Evolutionary conservation across 2,888 invertebrate genomes (phyloP).

Genomic region (Ectobius pallidus): DNA sequence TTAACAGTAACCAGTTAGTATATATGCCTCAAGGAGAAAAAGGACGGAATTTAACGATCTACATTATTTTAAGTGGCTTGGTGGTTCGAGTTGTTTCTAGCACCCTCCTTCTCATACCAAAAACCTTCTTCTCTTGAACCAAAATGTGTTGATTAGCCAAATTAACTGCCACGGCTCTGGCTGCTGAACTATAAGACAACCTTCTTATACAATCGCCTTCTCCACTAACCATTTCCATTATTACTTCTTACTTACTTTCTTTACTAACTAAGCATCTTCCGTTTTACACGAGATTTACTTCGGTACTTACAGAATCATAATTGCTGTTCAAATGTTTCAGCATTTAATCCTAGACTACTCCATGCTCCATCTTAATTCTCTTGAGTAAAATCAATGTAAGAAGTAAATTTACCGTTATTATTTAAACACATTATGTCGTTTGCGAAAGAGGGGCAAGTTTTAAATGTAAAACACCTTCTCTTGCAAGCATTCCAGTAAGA

Average conservation of each 20-base stretch:
- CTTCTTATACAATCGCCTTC: background rate
- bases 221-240: conserved; percentile 19
- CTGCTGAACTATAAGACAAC: background rate
- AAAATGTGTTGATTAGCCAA: conserved; percentile 38
- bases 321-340: background rate
- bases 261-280: conserved; percentile 20
- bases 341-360: background rate
- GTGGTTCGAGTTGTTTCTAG: conserved; percentile 26
- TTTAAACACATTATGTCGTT: no score
- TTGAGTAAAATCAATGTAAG: no score
- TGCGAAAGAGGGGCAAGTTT: no score
- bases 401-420: no score
- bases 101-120: background rate
- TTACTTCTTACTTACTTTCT: conserved; percentile 24
- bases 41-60: conserved; percentile 37
- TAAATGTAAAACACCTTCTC: no score
- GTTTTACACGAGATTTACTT: background rate
- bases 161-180: conserved; percentile 32
- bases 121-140: conserved; percentile 26
- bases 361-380: no score
- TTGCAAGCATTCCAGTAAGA: no score
- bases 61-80: conserved; percentile 37
- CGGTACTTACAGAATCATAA: background rate
- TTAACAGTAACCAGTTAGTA: conserved; percentile 20
- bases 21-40: conserved; percentile 22